Evolutionary conservation across 64 coral and sea anemone genomes (phyloP).

Genomic region (Hydrozoanthus tunicans): DNA sequence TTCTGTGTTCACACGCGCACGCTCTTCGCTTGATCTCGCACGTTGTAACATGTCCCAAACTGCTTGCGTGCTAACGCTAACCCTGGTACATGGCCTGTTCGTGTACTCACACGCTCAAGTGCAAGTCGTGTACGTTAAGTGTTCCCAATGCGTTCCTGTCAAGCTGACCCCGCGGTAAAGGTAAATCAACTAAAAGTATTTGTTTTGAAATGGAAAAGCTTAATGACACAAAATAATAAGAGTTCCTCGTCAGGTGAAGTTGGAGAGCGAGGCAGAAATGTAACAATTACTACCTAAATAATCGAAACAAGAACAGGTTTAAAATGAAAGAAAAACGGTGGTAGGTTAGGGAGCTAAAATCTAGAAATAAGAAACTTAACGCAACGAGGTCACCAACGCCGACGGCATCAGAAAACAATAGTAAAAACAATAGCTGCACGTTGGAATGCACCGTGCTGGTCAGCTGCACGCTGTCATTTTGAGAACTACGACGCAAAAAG

Average conservation of each 20-base stretch:
- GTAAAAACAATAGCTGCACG: no score
- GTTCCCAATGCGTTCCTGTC: background rate
- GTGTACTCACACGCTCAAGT: background rate
- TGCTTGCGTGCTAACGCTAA: background rate
- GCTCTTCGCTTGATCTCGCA: background rate
- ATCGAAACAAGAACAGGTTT: background rate
- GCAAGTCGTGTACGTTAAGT: background rate
- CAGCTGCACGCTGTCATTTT: no score
- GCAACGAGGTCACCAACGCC: no score
- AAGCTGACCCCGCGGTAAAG: background rate
- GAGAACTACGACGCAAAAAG: no score
- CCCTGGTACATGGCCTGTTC: background rate
- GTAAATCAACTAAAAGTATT: background rate
- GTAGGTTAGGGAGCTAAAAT: constrained; percentile 12
- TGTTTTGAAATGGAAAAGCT: constrained; percentile 51
- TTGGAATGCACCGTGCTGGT: no score
- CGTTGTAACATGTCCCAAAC: background rate
- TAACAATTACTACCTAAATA: constrained; percentile 16
- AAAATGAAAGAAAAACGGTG: constrained; percentile 28
- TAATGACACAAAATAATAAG: constrained; percentile 26
- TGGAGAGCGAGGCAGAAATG: constrained; percentile 33
- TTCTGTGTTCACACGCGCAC: background rate
- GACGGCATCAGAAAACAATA: no score
- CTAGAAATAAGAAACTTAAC: background rate
- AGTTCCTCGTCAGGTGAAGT: constrained; percentile 25